Conservation (phyloP, 2,113 vertebrate species). For the Poecilia latipinna region DNA sequence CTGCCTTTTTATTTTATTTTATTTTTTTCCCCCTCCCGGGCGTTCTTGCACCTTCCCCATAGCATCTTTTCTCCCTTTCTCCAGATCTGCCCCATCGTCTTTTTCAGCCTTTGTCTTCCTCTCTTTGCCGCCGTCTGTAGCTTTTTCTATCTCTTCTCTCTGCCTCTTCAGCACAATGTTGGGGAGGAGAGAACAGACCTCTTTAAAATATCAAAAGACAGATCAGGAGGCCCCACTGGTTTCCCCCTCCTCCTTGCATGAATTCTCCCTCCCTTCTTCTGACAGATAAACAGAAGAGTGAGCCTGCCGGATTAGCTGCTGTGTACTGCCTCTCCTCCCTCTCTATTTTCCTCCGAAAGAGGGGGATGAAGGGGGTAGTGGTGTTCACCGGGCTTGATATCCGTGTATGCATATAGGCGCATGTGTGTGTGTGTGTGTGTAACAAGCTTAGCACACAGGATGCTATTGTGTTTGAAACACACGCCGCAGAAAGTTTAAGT, state of each 20-base stretch:
- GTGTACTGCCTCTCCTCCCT: conserved; percentile 61
- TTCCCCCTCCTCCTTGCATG: conserved; percentile 53
- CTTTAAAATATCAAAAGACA: conserved; percentile 84
- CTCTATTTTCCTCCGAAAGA: conserved; percentile 69
- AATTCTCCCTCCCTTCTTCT: conserved; percentile 63
- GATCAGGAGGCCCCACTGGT: conserved; percentile 69
- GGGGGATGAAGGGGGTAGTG: conserved; percentile 53
- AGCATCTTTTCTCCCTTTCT: conserved; percentile 31
- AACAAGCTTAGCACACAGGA: conserved; percentile 70
- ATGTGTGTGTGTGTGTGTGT: conserved; percentile 60
- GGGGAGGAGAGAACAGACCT: conserved; percentile 72
- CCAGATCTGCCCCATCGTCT: conserved; percentile 51
- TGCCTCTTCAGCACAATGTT: conserved; percentile 62
- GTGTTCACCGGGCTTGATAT: conserved; percentile 62
- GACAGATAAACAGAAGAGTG: conserved; percentile 72
- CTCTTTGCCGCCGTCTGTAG: conserved; percentile 29
- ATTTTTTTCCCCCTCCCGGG: not conserved
- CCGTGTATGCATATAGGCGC: conserved; percentile 42
- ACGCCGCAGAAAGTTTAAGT: conserved; percentile 50
- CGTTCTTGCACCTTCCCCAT: conserved; percentile 46
- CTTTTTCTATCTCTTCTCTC: conserved; percentile 51
- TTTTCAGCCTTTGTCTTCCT: conserved; percentile 43
- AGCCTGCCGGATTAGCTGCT: conserved; percentile 74
- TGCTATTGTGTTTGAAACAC: conserved; percentile 67
- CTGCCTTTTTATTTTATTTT: conserved; percentile 19